Base-by-base conservation (phyloP, 2,797 vertebrate species). In the Centropyge bicolor region DNA sequence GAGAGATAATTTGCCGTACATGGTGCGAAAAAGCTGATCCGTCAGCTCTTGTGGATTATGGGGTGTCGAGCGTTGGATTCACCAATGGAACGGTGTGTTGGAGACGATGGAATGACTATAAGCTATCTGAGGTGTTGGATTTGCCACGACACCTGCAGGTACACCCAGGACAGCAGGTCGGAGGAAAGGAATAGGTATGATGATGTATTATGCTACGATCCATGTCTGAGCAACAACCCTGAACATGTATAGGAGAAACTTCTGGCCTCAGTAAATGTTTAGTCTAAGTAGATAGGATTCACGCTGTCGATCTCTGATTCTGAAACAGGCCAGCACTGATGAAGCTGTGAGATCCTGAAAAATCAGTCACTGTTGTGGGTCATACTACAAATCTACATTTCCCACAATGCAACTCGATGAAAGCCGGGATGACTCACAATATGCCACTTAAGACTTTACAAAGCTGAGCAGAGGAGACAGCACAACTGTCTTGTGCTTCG, bases 1-100 rank as follows among this genome's bases (percentile, higher is more conserved):
- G 55, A 67, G 63, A 74, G 66, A 70, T 71, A 45, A 81, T 70
- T 78, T 67, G 57, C 63, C 7, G 31, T 19, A 27, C 16, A 31
- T 14, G 0, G 52, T 7, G 52, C 70, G 65, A 64, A 62, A 78
- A 31, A 70, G 66, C 55, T 11, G 72, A 81, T 70, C 19, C 17
- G 54, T 51, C 35, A 43, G 66, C 57, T 69, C 63, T 52, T 16
- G 38, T 66, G 62, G 63, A 48, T 74, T 43, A 46, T 65, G 40
- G 41, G 6, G 31, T 63, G 69, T 65, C 67, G 10, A 0, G 38
- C 5, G 52, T 66, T 71, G 8, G 24, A 40, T 59, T 71, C 66
- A 36, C 19, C 12, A 1, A 40, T 4, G 65, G 20, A 41, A 20
- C 17, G 22, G 12, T 20, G 54, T 1, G 35, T 7, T 31, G 43